Evolutionary conservation across 2,113 vertebrate genomes (phyloP).

Genomic region (Syngnathus scovelli): DNA sequence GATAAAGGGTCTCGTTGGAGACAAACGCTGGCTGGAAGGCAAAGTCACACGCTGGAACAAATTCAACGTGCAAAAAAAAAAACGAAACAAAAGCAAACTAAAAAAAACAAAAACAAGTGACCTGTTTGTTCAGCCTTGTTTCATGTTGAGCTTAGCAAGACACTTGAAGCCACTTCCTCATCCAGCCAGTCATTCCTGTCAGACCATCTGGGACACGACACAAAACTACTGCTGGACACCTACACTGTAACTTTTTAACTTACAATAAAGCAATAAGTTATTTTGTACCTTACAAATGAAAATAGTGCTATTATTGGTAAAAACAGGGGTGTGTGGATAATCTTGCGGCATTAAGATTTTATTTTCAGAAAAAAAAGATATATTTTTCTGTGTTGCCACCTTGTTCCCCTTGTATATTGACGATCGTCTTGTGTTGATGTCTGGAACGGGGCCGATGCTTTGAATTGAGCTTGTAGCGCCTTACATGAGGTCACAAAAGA

Average conservation of each 20-base stretch:
- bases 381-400: slow-evolving; percentile 71
- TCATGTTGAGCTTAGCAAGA: slow-evolving; percentile 42
- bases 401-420: slow-evolving; percentile 64
- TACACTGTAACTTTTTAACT: slow-evolving; percentile 78
- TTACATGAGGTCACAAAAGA: slow-evolving; percentile 42
- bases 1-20: slow-evolving; percentile 42
- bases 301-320: slow-evolving; percentile 68
- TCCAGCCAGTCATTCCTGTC: slow-evolving; percentile 50
- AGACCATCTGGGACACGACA: slow-evolving; percentile 49
- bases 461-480: slow-evolving; percentile 43
- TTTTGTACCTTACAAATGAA: slow-evolving; percentile 74
- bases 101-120: slow-evolving; percentile 8
- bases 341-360: slow-evolving; percentile 74
- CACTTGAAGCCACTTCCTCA: slow-evolving; percentile 38
- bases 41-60: slow-evolving; percentile 44
- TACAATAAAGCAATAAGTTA: slow-evolving; percentile 77
- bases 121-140: slow-evolving; percentile 53
- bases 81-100: slow-evolving; percentile 19
- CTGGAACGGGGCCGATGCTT: slow-evolving; percentile 56
- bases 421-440: slow-evolving; percentile 61
- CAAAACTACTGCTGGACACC: slow-evolving; percentile 74
- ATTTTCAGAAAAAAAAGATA: slow-evolving; percentile 71
- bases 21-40: slow-evolving; percentile 49
- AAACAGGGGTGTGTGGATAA: slow-evolving; percentile 60
- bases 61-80: slow-evolving; percentile 18